Evolutionary conservation across 2,888 invertebrate species (phyloP), one percentile per base, ranked within the genome.

Genomic region (Drosophila macrothrix): DNA sequence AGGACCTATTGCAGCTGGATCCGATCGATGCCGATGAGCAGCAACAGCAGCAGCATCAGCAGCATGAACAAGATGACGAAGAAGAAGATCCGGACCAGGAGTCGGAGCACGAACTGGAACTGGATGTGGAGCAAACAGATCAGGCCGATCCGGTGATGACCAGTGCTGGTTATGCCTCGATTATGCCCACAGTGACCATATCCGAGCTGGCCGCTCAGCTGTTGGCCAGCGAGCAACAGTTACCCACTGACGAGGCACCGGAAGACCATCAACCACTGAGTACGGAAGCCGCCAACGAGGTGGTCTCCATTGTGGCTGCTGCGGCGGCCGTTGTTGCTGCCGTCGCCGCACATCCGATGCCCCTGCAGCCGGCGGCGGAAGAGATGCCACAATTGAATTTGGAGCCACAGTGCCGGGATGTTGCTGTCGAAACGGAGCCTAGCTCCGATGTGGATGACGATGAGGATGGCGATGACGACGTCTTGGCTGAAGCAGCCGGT

Each of bases 181-280:
- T 61, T 14, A 19, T 41, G 33, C 56, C 73, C 31, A 28, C 60
- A 9, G 56, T 68, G 4, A 60, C 49, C 22, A 58, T 76, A 31
- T 58, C 78, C 3, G 76, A 78, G 28, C 31, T 77, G 46, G 61
- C 78, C 19, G 74, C 76, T 12, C 73, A 73, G 12, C 33, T 78
- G 1, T 35, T 73, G 46, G 64, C 54, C 31, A 73, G 49, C 29
- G 73, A 76, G 7, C 78, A 73, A 19, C 56, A 41, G 14, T 28
- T 29, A 59, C 52, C 5, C 39, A 19, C 39, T 22, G 61, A 68
- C 4, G 61, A 68, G 25, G 22, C 71, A 1, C 50, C 28, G 1
- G 28, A 33, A 28, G 56, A 50, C 28, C 16, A 31, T 29, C 10
- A 56, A n/a, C 56, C 56, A 56, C 25, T 62, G 14, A 64, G 61